Percentiles rank a stretch among this genome's conserved stretches.
phyloP scores from a whole-genome alignment of 2,888 invertebrate species.

The Agrotis exclamationis region DNA sequence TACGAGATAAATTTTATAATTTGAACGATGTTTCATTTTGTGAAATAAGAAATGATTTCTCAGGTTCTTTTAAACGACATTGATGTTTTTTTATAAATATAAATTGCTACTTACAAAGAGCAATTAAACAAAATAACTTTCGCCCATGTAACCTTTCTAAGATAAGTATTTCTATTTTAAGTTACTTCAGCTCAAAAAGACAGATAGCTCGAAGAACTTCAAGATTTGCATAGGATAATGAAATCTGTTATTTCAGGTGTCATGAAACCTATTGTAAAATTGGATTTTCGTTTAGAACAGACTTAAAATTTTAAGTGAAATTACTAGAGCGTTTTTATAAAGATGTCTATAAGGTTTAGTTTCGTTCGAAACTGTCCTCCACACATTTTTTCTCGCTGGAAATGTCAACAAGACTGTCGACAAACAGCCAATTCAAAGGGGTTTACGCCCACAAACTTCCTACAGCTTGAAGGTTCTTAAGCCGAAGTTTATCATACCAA shows the following conservation, averaged over 20 bases:
- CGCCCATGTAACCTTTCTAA: neutral
- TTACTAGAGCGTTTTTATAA: neutral
- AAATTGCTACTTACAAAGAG: too few species aligned
- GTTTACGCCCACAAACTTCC: constrained; percentile 51
- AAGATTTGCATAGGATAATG: constrained; percentile 30
- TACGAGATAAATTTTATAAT: neutral
- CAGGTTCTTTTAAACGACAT: neutral
- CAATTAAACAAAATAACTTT: constrained; percentile 7
- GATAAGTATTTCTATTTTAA: constrained; percentile 8
- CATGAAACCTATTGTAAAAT: neutral
- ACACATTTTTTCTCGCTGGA: constrained; percentile 15
- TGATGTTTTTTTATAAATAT: neutral
- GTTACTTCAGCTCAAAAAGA: constrained; percentile 9
- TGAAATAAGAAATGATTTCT: neutral
- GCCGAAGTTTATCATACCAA: constrained; percentile 44
- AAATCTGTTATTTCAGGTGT: constrained; percentile 15
- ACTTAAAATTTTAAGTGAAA: neutral
- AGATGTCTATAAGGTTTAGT: neutral
- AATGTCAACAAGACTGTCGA: constrained; percentile 41
- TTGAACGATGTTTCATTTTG: neutral
- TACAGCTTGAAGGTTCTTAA: constrained; percentile 27
- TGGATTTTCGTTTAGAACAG: neutral
- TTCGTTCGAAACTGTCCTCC: constrained; percentile 3
- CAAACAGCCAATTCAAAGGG: constrained; percentile 43
- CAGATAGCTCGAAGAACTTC: constrained; percentile 1